Evolutionary conservation across 2,888 invertebrate genomes (phyloP), one percentile per base, ranked within the genome.

Genomic region (Agonopterix alstromeriana): DNA sequence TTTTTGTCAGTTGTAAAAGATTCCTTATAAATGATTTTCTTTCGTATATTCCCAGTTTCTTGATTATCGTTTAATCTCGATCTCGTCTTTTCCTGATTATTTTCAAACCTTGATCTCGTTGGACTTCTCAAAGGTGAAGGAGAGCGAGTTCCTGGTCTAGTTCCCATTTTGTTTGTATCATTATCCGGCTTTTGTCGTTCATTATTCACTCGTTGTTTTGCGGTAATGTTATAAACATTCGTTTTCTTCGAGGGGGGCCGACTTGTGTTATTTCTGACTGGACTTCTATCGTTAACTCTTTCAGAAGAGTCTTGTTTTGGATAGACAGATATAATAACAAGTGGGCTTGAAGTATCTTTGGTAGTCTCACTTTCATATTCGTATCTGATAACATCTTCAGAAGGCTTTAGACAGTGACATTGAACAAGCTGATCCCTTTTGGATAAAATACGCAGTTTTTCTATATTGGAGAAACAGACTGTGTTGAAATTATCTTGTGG

Each of bases 301-400:
- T 67, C 64, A 14, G 51, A 49, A n/a, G 58, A 52, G 36, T 69
- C 70, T 50, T 64, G 61, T 49, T 74, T 77, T 10, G 82, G 80
- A 58, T 80, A 86, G 2, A 87, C 84, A 2, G 87, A 84, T 75
- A 87, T 86, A 10, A 86, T 67, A 2, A 87, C 79, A 12, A 86
- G 51, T 11, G 86, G 86, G 51, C 67, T 83, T 35, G 36, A 27
- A 8, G 7, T 42, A 42, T 17, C 43, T 43, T 47, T 40, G 35
- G 36, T n/a, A 14, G 45, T 49, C 14, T 51, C 50, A 17, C 46
- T 27, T 27, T 50, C 42, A 38, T 38, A n/a, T 38, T 5, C 38
- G 38, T 38, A 10, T n/a, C 10, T 10, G 10, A 38, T 5, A 38
- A 38, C n/a, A 5, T 10, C n/a, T 38, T 82, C 53, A 27, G 27